These are phyloP conservation scores for Sinosuthora webbiana DNA, from an alignment of 2,113 vertebrate genomes.

Conservation along the genomic window DNA sequence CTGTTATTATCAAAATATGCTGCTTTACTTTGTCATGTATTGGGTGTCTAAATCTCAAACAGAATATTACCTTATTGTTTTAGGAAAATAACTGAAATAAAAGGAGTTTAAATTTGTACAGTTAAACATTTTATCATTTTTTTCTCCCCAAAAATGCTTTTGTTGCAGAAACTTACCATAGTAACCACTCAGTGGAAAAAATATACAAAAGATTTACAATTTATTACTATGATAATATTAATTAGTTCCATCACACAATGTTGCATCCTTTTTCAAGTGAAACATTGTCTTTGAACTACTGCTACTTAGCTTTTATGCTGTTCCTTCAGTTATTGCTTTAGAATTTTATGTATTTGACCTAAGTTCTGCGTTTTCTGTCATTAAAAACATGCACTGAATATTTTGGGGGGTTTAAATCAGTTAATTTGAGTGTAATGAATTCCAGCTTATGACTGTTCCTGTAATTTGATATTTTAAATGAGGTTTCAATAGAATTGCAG, in stretches of 20 bases:
- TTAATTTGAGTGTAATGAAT: not conserved
- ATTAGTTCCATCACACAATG: not conserved
- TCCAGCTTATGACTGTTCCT: not conserved
- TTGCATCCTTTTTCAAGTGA: not conserved
- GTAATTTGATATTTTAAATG: not conserved
- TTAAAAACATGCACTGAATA: not conserved
- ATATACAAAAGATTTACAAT: not conserved
- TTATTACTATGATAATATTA: not conserved
- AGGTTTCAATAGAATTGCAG: not conserved
- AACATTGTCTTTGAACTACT: not conserved
- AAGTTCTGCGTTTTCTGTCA: not conserved
- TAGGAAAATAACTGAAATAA: not conserved
- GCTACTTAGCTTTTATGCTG: not conserved
- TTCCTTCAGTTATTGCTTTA: not conserved
- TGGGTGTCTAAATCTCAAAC: not conserved
- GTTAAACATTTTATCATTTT: not conserved
- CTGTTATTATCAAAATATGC: not conserved
- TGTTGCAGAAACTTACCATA: not conserved
- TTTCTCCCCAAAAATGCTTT: not conserved
- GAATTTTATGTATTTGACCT: not conserved
- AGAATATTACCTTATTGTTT: not conserved
- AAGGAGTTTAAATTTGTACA: not conserved
- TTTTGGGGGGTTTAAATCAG: not conserved
- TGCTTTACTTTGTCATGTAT: not conserved
- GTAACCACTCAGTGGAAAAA: not conserved